Conservation (phyloP, 2,113 vertebrate genomes). For the Hemicordylus capensis region DNA sequence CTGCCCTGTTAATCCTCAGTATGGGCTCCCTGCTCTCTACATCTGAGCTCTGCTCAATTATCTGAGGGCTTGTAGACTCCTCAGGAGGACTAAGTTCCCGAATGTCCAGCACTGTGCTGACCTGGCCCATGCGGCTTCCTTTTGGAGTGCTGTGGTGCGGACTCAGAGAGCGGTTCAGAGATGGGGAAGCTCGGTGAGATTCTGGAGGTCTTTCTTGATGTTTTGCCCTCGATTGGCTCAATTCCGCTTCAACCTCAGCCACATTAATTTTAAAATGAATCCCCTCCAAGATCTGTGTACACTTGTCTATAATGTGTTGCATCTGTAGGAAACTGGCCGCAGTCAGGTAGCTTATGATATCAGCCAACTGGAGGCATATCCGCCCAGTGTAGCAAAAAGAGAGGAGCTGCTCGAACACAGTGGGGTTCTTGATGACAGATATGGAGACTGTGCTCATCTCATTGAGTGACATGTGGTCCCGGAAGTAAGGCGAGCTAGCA, state of each 20-base stretch:
- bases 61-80: slow-evolving; percentile 89
- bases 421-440: slow-evolving; percentile 94
- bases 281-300: slow-evolving; percentile 95
- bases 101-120: slow-evolving; percentile 81
- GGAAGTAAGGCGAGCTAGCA: slow-evolving; percentile 98
- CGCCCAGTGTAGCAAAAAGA: slow-evolving; percentile 97
- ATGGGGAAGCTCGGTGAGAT: slow-evolving; percentile 77
- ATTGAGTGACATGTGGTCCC: slow-evolving; percentile 98
- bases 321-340: slow-evolving; percentile 98
- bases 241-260: slow-evolving; percentile 86
- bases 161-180: slow-evolving; percentile 77
- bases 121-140: slow-evolving; percentile 78
- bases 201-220: slow-evolving; percentile 78
- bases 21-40: slow-evolving; percentile 87
- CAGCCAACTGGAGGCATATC: slow-evolving; percentile 92
- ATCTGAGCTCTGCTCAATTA: slow-evolving; percentile 85
- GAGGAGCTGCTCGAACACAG: slow-evolving; percentile 96
- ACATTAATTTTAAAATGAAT: slow-evolving; percentile 97
- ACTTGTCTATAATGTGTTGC: slow-evolving; percentile 99
- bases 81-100: slow-evolving; percentile 86
- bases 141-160: slow-evolving; percentile 78
- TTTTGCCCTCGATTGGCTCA: slow-evolving; percentile 78
- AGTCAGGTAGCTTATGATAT: slow-evolving; percentile 98
- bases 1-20: slow-evolving; percentile 92
- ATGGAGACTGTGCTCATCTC: slow-evolving; percentile 98